phyloP scores from a whole-genome alignment of 2,888 invertebrate genomes.

The Andrena bicolor region DNA sequence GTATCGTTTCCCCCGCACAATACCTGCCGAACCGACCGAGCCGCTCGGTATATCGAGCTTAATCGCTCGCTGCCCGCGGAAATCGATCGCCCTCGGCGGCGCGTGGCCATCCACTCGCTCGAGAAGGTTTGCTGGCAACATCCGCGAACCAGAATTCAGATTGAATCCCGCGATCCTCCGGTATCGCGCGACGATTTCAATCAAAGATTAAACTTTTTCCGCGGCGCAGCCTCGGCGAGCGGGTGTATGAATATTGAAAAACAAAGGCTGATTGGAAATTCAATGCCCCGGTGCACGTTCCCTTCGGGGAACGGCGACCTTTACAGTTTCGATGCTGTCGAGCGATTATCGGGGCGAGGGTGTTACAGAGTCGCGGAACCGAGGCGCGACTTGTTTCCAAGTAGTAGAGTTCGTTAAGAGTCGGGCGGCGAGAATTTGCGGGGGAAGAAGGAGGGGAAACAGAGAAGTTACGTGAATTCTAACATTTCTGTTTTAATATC shows the following conservation, averaged over 20 bases:
- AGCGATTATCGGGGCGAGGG: neutral
- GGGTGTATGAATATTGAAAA: conserved; percentile 16
- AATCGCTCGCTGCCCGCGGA: neutral
- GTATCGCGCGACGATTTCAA: conserved; percentile 20
- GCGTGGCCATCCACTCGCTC: neutral
- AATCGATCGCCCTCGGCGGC: conserved; percentile 9
- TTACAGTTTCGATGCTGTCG: neutral
- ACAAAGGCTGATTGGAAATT: conserved; percentile 11
- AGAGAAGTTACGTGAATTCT: neutral
- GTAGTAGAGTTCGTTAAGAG: neutral
- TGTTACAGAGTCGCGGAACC: too few species aligned
- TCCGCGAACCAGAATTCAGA: neutral
- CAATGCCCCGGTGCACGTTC: neutral
- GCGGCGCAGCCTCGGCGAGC: neutral
- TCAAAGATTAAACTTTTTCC: conserved; percentile 32
- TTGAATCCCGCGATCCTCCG: neutral
- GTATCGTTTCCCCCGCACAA: neutral
- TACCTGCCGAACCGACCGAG: neutral
- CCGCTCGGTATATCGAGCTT: too few species aligned
- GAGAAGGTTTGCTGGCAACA: neutral
- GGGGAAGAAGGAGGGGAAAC: neutral
- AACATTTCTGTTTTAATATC: neutral
- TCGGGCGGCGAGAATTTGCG: too few species aligned
- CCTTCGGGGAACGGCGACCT: neutral
- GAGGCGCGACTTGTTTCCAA: neutral